phyloP scores from a whole-genome alignment of 2,113 vertebrate genomes.

The Perca flavescens region DNA sequence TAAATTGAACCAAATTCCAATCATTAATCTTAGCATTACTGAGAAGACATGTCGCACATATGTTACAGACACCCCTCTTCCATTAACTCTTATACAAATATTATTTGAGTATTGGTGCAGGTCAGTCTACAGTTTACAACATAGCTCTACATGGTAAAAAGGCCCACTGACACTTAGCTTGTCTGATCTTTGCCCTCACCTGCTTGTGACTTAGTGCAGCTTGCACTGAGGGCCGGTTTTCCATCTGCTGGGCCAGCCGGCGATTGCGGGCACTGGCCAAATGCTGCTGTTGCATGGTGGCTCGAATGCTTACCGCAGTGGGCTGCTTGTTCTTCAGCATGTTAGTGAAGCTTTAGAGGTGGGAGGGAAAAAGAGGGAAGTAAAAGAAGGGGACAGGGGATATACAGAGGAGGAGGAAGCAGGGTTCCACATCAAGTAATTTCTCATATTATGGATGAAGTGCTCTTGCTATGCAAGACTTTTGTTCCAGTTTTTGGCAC shows the following conservation, averaged over 20 bases:
- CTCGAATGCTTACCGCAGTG: conserved; percentile 95
- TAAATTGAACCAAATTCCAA: neutral
- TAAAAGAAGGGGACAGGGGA: conserved; percentile 83
- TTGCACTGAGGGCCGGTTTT: conserved; percentile 98
- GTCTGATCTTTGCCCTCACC: conserved; percentile 84
- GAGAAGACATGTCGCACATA: neutral
- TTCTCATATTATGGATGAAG: conserved; percentile 76
- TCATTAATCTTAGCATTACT: neutral
- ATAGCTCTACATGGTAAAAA: neutral
- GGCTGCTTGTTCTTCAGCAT: conserved; percentile 99
- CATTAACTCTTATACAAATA: neutral
- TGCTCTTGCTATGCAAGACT: conserved; percentile 55
- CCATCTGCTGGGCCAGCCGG: conserved; percentile 99
- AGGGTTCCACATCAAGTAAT: conserved; percentile 86
- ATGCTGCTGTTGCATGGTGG: conserved; percentile 98
- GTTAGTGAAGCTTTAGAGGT: conserved; percentile 99
- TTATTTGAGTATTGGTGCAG: neutral
- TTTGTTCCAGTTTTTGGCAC: conserved; percentile 52
- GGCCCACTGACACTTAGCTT: neutral
- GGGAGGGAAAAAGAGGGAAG: conserved; percentile 84
- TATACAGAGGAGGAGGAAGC: conserved; percentile 77
- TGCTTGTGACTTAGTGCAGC: conserved; percentile 97
- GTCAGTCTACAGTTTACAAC: neutral
- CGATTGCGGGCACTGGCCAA: conserved; percentile 98
- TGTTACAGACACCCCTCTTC: neutral